These are phyloP conservation scores for Lethenteron camtschaticum DNA, from an alignment of 2,113 vertebrate species.

Conservation along the genomic window DNA sequence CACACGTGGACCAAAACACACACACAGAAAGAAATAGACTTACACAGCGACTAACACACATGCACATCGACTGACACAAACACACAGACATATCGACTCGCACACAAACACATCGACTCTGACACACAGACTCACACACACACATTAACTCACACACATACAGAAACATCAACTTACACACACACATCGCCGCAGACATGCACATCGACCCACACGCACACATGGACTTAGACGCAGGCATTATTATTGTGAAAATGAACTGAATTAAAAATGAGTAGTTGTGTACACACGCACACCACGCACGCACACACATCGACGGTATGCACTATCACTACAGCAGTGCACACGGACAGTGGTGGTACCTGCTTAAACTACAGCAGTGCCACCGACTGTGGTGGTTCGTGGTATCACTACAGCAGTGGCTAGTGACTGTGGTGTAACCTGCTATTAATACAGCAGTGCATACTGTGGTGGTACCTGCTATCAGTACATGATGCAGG, in stretches of 20 bases:
- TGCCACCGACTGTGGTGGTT: too few relatives aligned
- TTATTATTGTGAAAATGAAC: background rate
- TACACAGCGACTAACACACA: background rate
- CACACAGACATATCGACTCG: background rate
- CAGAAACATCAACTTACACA: background rate
- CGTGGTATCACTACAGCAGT: too few relatives aligned
- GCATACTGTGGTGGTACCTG: background rate
- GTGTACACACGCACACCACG: conserved; percentile 1
- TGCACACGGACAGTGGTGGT: background rate
- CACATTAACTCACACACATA: background rate
- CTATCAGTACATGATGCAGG: background rate
- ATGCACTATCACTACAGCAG: background rate
- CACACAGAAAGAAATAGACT: too few relatives aligned
- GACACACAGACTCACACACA: background rate
- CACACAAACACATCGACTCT: background rate
- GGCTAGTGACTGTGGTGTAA: too few relatives aligned
- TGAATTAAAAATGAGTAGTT: background rate
- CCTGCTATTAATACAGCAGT: background rate
- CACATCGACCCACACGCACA: background rate
- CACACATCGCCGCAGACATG: background rate
- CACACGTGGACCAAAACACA: too few relatives aligned
- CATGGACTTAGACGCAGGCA: background rate
- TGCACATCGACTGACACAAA: background rate
- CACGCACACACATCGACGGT: background rate
- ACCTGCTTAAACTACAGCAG: background rate